phyloP scores from a whole-genome alignment of 2,113 vertebrate species.

The Sclerurus mexicanus region DNA sequence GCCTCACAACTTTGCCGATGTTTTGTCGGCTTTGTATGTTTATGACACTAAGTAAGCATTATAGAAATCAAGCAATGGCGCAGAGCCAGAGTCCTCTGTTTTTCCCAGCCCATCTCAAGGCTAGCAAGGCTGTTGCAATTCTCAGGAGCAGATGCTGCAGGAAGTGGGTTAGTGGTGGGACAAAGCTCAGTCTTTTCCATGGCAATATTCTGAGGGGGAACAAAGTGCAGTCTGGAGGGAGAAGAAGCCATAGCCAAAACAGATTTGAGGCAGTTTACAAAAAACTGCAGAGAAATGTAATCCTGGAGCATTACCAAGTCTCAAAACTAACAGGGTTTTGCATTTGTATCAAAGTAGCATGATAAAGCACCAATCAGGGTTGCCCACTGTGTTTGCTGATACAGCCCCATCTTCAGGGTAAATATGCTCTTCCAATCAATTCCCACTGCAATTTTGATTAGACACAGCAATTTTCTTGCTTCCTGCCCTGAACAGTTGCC shows the following conservation, averaged over 20 bases:
- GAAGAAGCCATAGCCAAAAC: not conserved
- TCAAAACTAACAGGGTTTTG: not conserved
- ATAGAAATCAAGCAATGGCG: constrained; percentile 33
- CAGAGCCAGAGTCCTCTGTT: not conserved
- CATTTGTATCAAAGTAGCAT: not conserved
- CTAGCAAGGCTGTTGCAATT: not conserved
- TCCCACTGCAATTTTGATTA: constrained; percentile 12
- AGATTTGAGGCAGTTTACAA: not conserved
- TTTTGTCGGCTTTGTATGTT: constrained; percentile 12
- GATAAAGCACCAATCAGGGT: not conserved
- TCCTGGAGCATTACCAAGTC: not conserved
- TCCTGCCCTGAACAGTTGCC: constrained; percentile 1
- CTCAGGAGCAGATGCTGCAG: not conserved
- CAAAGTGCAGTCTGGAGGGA: not conserved
- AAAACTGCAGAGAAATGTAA: constrained; percentile 2
- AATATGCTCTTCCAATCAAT: constrained; percentile 31
- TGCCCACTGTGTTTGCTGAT: not conserved
- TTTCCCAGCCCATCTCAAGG: not conserved
- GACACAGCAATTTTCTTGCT: constrained; percentile 8
- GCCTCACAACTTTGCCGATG: not conserved
- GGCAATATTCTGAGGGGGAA: not conserved
- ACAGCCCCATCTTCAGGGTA: constrained; percentile 27
- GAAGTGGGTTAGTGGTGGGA: not conserved
- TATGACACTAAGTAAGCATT: constrained; percentile 27
- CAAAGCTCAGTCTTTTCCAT: not conserved